Evolutionary conservation across 2,113 vertebrate genomes (phyloP).

Genomic region (Cyphomyrus plagiostoma): DNA sequence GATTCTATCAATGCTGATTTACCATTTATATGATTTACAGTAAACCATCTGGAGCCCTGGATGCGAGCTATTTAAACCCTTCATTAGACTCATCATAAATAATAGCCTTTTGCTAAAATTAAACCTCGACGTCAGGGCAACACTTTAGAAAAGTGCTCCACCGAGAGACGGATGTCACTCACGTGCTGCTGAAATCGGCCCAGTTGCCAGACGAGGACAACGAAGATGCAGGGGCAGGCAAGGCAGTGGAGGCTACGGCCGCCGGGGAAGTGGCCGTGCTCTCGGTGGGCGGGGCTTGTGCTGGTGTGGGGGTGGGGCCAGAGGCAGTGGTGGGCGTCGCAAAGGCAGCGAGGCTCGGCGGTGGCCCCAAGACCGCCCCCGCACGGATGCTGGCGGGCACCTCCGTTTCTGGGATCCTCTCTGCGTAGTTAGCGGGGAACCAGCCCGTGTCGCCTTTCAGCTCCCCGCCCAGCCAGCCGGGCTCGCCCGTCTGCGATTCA

Average conservation of each 20-base stretch:
- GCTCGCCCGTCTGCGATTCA: conserved; percentile 93
- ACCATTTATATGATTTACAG: background rate
- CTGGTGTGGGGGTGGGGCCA: conserved; percentile 49
- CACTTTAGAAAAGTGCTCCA: background rate
- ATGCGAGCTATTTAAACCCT: background rate
- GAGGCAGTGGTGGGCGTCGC: conserved; percentile 45
- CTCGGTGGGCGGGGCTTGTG: conserved; percentile 46
- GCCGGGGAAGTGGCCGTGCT: conserved; percentile 27
- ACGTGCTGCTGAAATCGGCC: conserved; percentile 99
- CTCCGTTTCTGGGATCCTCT: conserved; percentile 85
- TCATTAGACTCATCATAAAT: background rate
- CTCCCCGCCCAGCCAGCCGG: conserved; percentile 94
- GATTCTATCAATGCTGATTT: background rate
- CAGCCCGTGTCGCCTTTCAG: conserved; percentile 90
- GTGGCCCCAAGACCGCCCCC: conserved; percentile 42
- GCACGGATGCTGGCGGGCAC: conserved; percentile 69
- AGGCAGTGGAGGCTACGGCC: conserved; percentile 19
- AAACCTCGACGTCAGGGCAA: background rate
- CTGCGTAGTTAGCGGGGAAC: conserved; percentile 97
- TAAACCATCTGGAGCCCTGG: background rate
- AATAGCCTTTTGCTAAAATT: background rate
- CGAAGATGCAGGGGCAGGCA: conserved; percentile 44
- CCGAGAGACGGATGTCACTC: conserved; percentile 39
- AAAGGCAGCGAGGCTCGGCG: conserved; percentile 61
- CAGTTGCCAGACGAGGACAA: conserved; percentile 81